phyloP scores from a whole-genome alignment of 1,140 invertebrate genomes.

The Formica selysi region DNA sequence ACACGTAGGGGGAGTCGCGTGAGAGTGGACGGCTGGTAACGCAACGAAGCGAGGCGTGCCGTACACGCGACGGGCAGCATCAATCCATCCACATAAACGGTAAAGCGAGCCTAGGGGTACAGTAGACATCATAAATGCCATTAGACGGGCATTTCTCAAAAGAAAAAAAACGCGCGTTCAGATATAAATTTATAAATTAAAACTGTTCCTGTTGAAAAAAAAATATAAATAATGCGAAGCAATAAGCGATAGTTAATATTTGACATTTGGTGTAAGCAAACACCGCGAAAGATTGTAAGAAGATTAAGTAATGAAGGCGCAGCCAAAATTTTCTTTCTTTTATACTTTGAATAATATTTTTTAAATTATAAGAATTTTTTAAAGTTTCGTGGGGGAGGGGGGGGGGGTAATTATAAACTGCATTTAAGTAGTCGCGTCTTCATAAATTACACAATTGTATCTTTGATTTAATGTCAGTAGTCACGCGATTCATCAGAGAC shows the following conservation, averaged over 20 bases:
- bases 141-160: neutral
- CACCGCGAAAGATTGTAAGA: neutral
- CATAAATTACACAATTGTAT: neutral
- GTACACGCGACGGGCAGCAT: slow-evolving; percentile 84
- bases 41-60: slow-evolving; percentile 85
- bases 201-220: neutral
- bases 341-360: neutral
- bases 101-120: slow-evolving; percentile 70
- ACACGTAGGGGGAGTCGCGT: slow-evolving; percentile 77
- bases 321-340: neutral
- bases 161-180: neutral
- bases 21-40: slow-evolving; percentile 85
- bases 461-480: neutral
- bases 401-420: neutral
- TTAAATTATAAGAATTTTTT: neutral
- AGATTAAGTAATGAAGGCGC: neutral
- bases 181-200: neutral
- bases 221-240: neutral
- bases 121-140: slow-evolving; percentile 37
- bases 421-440: neutral
- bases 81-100: slow-evolving; percentile 85
- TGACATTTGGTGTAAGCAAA: neutral
- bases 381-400: no score
- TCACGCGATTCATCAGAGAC: neutral
- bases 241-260: neutral